Conservation (phyloP, 2,797 vertebrate species). For the Amphiprion clarkii region DNA sequence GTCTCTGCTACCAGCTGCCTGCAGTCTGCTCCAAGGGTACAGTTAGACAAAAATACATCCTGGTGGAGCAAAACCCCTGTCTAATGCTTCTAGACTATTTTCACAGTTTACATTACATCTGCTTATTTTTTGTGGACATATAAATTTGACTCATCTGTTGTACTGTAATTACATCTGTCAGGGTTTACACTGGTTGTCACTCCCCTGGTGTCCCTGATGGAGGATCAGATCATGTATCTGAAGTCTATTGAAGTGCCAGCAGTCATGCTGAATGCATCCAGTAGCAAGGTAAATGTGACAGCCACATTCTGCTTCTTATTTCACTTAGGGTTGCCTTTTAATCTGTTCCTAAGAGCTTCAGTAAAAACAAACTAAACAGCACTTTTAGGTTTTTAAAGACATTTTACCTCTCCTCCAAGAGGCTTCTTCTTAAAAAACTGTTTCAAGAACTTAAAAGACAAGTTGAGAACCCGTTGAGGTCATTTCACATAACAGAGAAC, state of each 20-base stretch:
- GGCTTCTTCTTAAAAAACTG: too few species aligned
- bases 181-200: conserved; percentile 95
- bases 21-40: conserved; percentile 92
- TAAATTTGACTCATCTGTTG: not conserved
- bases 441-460: too few species aligned
- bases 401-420: too few species aligned
- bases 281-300: conserved; percentile 88
- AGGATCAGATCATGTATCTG: conserved; percentile 96
- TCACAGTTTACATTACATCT: not conserved
- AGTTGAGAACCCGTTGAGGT: too few species aligned
- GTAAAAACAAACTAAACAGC: too few species aligned
- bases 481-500: too few species aligned
- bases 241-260: conserved; percentile 89
- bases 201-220: conserved; percentile 96
- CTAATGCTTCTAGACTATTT: not conserved
- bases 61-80: too few species aligned
- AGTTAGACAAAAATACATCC: conserved; percentile 3
- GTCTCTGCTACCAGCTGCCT: conserved; percentile 96
- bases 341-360: too few species aligned
- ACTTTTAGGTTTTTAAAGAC: too few species aligned
- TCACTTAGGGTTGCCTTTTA: not conserved
- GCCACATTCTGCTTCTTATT: not conserved
- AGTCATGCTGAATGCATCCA: conserved; percentile 91
- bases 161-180: conserved; percentile 58
- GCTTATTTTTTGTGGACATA: not conserved